phyloP scores from a whole-genome alignment of 1,140 invertebrate species.

The Gonioctena quinquepunctata region DNA sequence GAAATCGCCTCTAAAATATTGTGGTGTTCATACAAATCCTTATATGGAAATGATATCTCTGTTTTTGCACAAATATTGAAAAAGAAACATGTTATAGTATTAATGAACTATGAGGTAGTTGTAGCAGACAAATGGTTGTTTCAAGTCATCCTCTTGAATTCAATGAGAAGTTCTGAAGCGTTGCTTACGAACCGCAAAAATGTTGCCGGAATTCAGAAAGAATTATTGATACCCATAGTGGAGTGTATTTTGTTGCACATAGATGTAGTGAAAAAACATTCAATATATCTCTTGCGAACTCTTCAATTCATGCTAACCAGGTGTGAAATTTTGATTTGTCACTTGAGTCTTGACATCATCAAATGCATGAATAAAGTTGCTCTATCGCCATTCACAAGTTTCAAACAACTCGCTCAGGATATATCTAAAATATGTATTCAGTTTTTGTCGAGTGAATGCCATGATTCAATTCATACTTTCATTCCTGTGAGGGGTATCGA shows the following conservation, averaged over 20 bases:
- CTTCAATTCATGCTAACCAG: slow-evolving; percentile 7
- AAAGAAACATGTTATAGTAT: background rate
- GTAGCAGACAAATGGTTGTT: slow-evolving; percentile 11
- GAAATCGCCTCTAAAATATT: slow-evolving; percentile 7
- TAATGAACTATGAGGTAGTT: background rate
- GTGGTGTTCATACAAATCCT: background rate
- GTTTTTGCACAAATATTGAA: background rate
- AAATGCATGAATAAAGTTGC: slow-evolving; percentile 16
- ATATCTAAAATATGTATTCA: slow-evolving; percentile 2
- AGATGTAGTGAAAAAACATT: background rate
- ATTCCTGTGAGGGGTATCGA: slow-evolving; percentile 32
- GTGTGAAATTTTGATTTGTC: background rate
- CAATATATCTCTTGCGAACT: background rate
- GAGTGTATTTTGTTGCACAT: slow-evolving; percentile 1
- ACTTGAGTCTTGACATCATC: background rate
- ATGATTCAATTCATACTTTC: slow-evolving; percentile 4
- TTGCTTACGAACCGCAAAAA: background rate
- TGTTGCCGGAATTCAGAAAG: background rate
- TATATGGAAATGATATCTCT: background rate
- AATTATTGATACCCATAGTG: background rate
- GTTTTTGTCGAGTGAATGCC: background rate
- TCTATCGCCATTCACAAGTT: background rate
- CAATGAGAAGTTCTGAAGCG: background rate
- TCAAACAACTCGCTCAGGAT: background rate
- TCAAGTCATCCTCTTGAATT: slow-evolving; percentile 1